A percentile compares a stretch with the other conserved stretches of the same genome.
phyloP scores from a whole-genome alignment of 2,113 vertebrate genomes.

The Hystrix cristata region DNA sequence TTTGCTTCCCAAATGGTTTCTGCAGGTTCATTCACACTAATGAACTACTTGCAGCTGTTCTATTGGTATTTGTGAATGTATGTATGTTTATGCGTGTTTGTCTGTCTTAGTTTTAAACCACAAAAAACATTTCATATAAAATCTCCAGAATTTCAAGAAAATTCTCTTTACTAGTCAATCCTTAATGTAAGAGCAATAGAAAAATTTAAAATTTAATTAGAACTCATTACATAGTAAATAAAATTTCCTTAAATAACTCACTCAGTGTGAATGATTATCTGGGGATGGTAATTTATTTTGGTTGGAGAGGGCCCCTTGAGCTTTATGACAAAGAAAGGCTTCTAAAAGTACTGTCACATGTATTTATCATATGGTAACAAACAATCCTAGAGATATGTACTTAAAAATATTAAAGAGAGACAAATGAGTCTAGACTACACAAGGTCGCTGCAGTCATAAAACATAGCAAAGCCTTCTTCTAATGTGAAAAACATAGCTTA shows the following conservation, averaged over 20 bases:
- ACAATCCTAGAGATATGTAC: constrained; percentile 95
- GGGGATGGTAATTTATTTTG: constrained; percentile 91
- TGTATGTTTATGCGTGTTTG: neutral
- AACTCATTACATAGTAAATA: constrained; percentile 89
- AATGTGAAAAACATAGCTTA: constrained; percentile 96
- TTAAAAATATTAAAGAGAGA: constrained; percentile 96
- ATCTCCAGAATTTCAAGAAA: constrained; percentile 73
- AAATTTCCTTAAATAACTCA: constrained; percentile 92
- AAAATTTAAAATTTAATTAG: constrained; percentile 89
- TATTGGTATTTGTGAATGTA: neutral
- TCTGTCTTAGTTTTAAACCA: constrained; percentile 39
- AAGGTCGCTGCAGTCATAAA: constrained; percentile 94
- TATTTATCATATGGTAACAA: constrained; percentile 95
- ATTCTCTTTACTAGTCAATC: constrained; percentile 74
- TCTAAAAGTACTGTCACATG: constrained; percentile 92
- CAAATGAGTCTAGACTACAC: constrained; percentile 94
- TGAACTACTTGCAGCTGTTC: constrained; percentile 78
- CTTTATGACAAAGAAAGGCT: constrained; percentile 92
- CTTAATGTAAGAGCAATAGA: constrained; percentile 83
- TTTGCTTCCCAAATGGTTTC: constrained; percentile 52
- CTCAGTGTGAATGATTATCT: constrained; percentile 90
- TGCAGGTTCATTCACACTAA: constrained; percentile 65
- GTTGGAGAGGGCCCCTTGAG: constrained; percentile 91
- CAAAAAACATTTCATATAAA: constrained; percentile 61
- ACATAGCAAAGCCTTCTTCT: constrained; percentile 93